Base-by-base conservation (phyloP, 2,113 vertebrate species). In the Lamprologus ornatipinnis region DNA sequence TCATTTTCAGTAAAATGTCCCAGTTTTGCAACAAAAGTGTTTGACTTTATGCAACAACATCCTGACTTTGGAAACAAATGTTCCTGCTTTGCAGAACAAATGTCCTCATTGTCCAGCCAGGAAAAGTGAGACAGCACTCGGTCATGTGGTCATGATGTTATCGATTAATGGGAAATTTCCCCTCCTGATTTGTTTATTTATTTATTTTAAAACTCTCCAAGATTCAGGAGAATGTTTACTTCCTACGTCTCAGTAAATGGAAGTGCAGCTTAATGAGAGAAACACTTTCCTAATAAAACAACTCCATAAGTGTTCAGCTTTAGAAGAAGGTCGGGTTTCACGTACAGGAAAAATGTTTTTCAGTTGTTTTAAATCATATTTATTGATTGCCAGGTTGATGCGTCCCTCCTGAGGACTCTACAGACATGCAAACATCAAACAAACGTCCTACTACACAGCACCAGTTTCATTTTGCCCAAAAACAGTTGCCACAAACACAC, bases 231-330 rank as follows among this genome's bases (percentile, higher is more conserved):
- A 65, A 5, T 65, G 11, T 65, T n/a, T 65, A n/a, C 15, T 65
- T n/a, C 15, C 1, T 65, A 35, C 6, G 9, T 65, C 17, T 35
- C 17, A 7, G 17, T 37, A 19, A 63, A 63, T 33, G 15, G 57
- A 60, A 17, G 57, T 60, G 57, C 1, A 31, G 26, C 57, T 17
- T 57, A 57, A 57, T 57, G 23, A 57, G 1, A 57, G 23, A 57
- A 57, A 57, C 57, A 19, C 31, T 33, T 63, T 63, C 28, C 9
- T 63, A 63, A 63, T 35, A 0, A 63, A 35, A 35, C 17, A 7
- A n/a, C 10, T 37, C 19, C 0, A 10, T 12, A 37, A 65, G 60
- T 0, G 31, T 0, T 65, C 0, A n/a, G 31, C 17, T 35, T 37
- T 3, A 65, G 6, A 6, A 0, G 12, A 12, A 35, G 10, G 33